Evolutionary conservation across 2,888 invertebrate genomes (phyloP).

Genomic region (Sicus ferrugineus): DNA sequence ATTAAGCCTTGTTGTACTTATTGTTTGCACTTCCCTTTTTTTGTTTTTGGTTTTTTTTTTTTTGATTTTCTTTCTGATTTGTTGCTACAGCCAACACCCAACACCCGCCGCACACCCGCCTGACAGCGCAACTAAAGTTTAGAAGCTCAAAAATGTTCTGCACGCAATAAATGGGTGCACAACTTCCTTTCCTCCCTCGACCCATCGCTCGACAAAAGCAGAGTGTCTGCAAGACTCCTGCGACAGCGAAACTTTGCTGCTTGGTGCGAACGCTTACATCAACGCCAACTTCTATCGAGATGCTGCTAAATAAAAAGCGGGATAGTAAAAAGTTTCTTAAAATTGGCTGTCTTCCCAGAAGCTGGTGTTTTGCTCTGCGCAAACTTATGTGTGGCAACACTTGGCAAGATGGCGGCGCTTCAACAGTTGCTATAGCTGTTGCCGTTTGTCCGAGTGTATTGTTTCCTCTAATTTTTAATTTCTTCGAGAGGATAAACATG

Average conservation of each 20-base stretch:
- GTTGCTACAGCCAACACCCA: too few species aligned
- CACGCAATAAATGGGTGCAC: not conserved
- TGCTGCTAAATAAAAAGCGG: constrained; percentile 5
- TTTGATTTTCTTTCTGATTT: too few species aligned
- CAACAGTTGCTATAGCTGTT: not conserved
- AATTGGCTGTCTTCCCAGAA: constrained; percentile 9
- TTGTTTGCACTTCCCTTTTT: not conserved
- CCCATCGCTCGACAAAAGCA: not conserved
- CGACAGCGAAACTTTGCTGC: not conserved
- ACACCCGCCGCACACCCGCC: too few species aligned
- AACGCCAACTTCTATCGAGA: constrained; percentile 3
- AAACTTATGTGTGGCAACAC: constrained; percentile 3
- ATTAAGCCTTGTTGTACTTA: too few species aligned
- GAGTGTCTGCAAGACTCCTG: too few species aligned
- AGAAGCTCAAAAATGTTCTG: too few species aligned
- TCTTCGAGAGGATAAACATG: constrained; percentile 28
- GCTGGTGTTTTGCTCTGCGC: not conserved
- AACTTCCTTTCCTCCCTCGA: not conserved
- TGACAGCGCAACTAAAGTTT: too few species aligned
- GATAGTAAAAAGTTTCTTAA: constrained; percentile 4
- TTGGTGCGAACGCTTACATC: not conserved
- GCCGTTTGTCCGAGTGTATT: not conserved
- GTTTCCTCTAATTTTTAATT: constrained; percentile 18
- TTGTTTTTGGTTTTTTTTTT: not conserved
- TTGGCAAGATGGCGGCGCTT: not conserved